Evolutionary conservation across 2,888 invertebrate species (phyloP), one percentile per base, ranked within the genome.

Genomic region (Gastrophysa polygoni): DNA sequence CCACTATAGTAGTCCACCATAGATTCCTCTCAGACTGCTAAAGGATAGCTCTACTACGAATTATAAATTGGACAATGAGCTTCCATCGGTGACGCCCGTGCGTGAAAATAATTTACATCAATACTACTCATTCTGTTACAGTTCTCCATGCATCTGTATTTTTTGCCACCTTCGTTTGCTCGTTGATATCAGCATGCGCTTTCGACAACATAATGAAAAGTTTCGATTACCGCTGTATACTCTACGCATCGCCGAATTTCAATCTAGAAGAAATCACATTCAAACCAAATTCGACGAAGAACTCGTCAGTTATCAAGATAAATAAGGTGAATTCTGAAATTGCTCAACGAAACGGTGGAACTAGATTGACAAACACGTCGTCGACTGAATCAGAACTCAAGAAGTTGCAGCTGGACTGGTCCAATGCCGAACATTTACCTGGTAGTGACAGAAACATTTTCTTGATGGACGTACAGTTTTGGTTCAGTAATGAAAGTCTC

Each of bases 141-240:
- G 75, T 62, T 11, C 56, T 71, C 7, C 73, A 75, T 59, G 56
- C 66, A 16, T 38, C 66, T 7, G 61, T 69, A 16, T 71, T 73
- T 47, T n/a, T 70, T 0, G 55, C 68, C 18, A 64, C 69, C 34
- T 67, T 64, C 16, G 18, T 71, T 0, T 68, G 64, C 49, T 64
- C 74, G 1, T 71, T 74, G 38, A 51, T 68, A 43, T 64, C 74
- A 7, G 69, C 73, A 0, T 70, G 70, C 57, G 38, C 68, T 18
- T 67, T 74, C 58, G 69, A 72, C 49, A 63, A 64, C 44, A 61
- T 74, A 14, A 52, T 73, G 16, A 71, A 69, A 44, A 65, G 63
- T 4, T 77, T 78, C 66, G 70, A 71, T 17, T 63, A 71, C 61
- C 66, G 74, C 51, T 78, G 78, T 61, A 64, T 77, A 11, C 64